A percentile compares a stretch with the other conserved stretches of the same genome.
Evolutionary conservation across 2,888 invertebrate genomes (phyloP).

Genomic region (Caenorhabditis sp.): DNA sequence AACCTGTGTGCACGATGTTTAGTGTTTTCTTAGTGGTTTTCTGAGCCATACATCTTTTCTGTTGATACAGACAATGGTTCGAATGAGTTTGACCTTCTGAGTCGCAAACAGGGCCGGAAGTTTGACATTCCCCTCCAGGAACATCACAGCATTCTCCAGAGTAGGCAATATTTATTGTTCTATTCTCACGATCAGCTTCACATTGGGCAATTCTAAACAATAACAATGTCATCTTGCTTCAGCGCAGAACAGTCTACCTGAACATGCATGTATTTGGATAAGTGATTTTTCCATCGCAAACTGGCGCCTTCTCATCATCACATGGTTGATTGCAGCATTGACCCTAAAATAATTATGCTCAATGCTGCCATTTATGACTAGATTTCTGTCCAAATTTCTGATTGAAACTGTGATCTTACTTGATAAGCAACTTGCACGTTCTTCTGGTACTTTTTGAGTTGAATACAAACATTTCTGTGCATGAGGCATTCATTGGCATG

Average conservation of each 20-base stretch:
- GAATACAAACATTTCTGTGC: conserved; percentile 71
- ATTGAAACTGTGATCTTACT: no score
- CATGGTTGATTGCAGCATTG: conserved; percentile 71
- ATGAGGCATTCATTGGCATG: conserved; percentile 79
- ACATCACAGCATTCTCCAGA: conserved; percentile 72
- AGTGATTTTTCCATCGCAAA: conserved; percentile 73
- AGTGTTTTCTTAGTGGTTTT: conserved; percentile 64
- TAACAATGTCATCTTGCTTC: background rate
- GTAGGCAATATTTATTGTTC: conserved; percentile 67
- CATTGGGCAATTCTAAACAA: conserved; percentile 74
- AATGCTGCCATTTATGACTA: background rate
- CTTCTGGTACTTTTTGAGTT: conserved; percentile 59
- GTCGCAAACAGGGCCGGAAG: conserved; percentile 74
- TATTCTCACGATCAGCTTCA: conserved; percentile 71
- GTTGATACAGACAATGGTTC: conserved; percentile 75
- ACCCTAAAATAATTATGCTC: conserved; percentile 44
- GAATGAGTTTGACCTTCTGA: conserved; percentile 72
- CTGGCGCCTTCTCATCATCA: conserved; percentile 68
- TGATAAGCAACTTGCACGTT: conserved; percentile 66
- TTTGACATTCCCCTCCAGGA: conserved; percentile 66
- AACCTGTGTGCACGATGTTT: conserved; percentile 74
- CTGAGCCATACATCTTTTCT: conserved; percentile 74
- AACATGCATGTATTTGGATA: conserved; percentile 69
- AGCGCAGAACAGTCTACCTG: conserved; percentile 33
- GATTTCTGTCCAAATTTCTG: background rate